These are phyloP conservation scores for Invenusta paracnida DNA, from an alignment of 2,888 invertebrate species.

Conservation along the genomic window DNA sequence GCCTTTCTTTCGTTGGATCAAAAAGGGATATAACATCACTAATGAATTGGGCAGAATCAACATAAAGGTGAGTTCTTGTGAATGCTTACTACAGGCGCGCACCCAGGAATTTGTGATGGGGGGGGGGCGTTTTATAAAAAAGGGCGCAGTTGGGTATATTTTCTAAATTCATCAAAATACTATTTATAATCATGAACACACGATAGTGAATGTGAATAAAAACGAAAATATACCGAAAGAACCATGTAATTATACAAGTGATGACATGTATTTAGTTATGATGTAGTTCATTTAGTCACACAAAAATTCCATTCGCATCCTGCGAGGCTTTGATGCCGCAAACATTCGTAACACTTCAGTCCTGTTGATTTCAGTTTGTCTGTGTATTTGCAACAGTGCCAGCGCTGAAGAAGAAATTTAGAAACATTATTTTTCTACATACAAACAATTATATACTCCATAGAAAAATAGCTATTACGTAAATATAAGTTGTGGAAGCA, in stretches of 20 bases:
- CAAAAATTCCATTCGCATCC: background rate
- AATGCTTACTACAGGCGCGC: no score
- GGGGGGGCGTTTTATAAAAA: background rate
- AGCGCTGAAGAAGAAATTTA: no score
- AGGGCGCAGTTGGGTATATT: background rate
- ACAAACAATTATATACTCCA: no score
- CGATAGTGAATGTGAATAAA: background rate
- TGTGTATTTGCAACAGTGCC: background rate
- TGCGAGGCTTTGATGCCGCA: background rate
- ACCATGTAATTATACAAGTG: background rate
- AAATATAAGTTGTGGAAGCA: no score
- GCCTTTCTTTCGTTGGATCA: no score
- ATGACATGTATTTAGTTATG: background rate
- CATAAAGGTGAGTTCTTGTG: no score
- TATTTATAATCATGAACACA: background rate
- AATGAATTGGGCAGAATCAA: no score
- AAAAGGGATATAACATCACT: no score
- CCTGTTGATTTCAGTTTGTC: background rate
- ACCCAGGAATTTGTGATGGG: background rate
- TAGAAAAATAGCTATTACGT: no score
- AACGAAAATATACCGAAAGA: background rate
- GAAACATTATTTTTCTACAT: no score
- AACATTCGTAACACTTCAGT: background rate
- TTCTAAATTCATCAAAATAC: background rate
- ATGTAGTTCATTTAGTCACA: background rate